Evolutionary conservation across 2,888 invertebrate genomes (phyloP), one percentile per base, ranked within the genome.

Genomic region (Tricholauxania praeusta): DNA sequence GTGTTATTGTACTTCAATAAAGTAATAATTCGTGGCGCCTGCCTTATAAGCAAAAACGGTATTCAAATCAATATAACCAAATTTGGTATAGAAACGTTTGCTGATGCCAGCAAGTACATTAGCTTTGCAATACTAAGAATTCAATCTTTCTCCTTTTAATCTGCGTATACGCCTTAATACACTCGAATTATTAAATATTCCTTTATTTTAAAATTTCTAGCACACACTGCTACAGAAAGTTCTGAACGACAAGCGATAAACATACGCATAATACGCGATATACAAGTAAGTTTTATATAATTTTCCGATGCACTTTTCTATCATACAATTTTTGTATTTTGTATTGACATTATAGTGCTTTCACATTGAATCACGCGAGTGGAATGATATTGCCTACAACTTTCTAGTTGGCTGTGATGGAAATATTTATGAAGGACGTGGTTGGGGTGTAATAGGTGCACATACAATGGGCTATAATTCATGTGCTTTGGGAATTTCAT

Each of bases 391-490:
- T 32, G 87, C 84, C 0, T 90, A 89, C 76, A 91, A 90, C 78
- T 91, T 90, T 76, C 76, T 91, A 14, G 85, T 91, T 68, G 90
- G 91, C 48, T 88, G 89, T 15, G 90, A 91, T 81, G 90, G 90
- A 28, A 89, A 88, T 59, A 84, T 89, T 1, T 91, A 90, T 77
- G 89, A 90, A 82, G 91, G 90, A 8, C 83, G 89, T 70, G 90
- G 91, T 1, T 91, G 90, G 90, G 85, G 85, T 3, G 82, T 85
- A 1, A 86, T 88, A 71, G 91, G 91, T 1, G 88, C 89, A 1
- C 90, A 91, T 76, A 89, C 90, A 0, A 82, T 84, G 70, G 86
- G 88, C 48, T 91, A 89, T 76, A 91, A 91, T 78, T 83, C 78
- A 52, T 85, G 82, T 68, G 87, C 87, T 3, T 79, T 89, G 32